Conservation (phyloP, 2,888 invertebrate genomes). For the Andrena bicolor region DNA sequence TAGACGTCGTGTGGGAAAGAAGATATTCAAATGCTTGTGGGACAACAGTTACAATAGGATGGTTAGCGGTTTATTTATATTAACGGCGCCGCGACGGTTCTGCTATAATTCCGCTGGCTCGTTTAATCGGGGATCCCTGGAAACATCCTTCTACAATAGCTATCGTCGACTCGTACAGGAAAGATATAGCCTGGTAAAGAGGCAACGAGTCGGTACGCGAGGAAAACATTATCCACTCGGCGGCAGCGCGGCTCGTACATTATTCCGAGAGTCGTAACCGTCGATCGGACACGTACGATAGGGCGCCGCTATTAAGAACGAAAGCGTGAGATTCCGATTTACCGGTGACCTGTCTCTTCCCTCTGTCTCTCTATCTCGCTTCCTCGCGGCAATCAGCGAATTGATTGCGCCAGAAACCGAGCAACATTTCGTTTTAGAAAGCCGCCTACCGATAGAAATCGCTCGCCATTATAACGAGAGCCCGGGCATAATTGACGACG, state of each 20-base stretch:
- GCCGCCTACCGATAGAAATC: conserved; percentile 66
- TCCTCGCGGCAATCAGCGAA: conserved; percentile 54
- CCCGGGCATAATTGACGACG: conserved; percentile 63
- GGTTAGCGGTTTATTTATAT: no score
- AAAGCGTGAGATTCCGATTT: conserved; percentile 68
- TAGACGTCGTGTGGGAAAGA: no score
- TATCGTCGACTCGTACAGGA: background rate
- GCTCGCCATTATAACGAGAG: conserved; percentile 48
- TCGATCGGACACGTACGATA: conserved; percentile 45
- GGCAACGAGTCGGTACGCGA: conserved; percentile 7
- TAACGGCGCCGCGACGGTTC: no score
- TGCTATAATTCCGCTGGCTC: no score
- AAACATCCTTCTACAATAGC: no score
- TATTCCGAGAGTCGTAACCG: conserved; percentile 26
- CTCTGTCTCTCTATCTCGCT: conserved; percentile 7
- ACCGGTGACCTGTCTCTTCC: conserved; percentile 20
- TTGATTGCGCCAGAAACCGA: conserved; percentile 61
- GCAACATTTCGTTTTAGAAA: conserved; percentile 63
- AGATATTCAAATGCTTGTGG: no score
- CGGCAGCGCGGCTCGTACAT: conserved; percentile 20
- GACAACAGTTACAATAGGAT: no score
- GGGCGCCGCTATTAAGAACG: conserved; percentile 52
- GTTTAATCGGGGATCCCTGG: no score
- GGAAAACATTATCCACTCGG: conserved; percentile 26
- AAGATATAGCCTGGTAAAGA: conserved; percentile 30